Evolutionary conservation across 2,797 vertebrate genomes (phyloP).

Genomic region (Lacerta agilis): DNA sequence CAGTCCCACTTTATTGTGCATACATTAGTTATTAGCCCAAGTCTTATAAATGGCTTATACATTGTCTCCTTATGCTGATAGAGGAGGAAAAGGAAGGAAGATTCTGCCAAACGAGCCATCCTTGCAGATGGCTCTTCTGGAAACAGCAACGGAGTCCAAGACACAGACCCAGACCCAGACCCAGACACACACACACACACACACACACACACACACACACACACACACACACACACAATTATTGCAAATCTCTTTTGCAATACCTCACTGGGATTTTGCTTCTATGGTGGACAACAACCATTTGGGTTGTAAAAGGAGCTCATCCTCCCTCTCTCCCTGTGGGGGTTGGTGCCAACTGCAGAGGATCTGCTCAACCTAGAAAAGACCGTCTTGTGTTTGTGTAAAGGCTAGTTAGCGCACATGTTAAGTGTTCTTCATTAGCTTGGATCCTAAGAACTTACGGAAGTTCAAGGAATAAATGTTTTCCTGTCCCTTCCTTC

Average conservation of each 20-base stretch:
- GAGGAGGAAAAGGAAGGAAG: neutral
- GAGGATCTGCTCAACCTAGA: neutral
- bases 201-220: neutral
- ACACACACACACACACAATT: neutral
- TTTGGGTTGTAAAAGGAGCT: neutral
- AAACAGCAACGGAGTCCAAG: neutral
- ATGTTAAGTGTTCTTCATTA: neutral
- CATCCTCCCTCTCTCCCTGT: neutral
- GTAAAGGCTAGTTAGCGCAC: neutral
- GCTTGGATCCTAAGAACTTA: no score
- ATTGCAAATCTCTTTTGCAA: neutral
- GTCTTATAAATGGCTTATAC: conserved; percentile 6
- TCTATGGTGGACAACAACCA: neutral
- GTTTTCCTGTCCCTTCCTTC: neutral
- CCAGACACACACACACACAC: neutral
- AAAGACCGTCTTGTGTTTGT: no score
- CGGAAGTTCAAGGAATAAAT: neutral
- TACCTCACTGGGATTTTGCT: neutral
- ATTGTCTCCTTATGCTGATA: neutral
- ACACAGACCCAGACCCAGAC: no score
- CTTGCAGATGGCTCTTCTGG: neutral
- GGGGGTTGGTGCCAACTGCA: neutral
- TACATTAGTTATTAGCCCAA: conserved; percentile 9
- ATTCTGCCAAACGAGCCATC: neutral
- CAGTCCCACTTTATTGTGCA: conserved; percentile 19